Evolutionary conservation across 2,113 vertebrate species (phyloP).

Genomic region (Ophthalmolycus amberensis): DNA sequence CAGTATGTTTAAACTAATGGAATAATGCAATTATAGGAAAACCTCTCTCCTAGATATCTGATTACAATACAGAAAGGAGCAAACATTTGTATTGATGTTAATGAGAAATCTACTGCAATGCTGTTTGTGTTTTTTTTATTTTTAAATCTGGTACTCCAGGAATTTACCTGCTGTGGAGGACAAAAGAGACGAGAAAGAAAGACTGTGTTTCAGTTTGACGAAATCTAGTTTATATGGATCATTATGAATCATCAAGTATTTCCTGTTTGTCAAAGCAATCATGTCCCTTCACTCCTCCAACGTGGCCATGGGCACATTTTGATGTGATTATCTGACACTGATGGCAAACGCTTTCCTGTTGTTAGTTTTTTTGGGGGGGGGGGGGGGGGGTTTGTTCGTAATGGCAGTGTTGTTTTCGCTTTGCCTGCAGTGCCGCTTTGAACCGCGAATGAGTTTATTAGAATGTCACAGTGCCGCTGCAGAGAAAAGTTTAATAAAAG

Average conservation of each 20-base stretch:
- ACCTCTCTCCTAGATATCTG: not conserved
- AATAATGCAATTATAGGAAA: slow-evolving; percentile 33
- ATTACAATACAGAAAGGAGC: slow-evolving; percentile 3
- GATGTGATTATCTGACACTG: slow-evolving; percentile 8
- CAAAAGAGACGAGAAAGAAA: not conserved
- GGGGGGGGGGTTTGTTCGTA: not conserved
- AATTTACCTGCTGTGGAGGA: not conserved
- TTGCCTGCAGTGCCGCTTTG: not conserved
- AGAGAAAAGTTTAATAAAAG: slow-evolving; percentile 63
- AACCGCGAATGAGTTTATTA: slow-evolving; percentile 25
- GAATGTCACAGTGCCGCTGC: slow-evolving; percentile 15
- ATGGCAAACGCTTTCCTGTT: not conserved
- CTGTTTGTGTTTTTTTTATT: not conserved
- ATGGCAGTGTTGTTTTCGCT: not conserved
- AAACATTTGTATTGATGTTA: not conserved
- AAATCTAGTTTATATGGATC: not conserved
- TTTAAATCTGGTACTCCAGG: not conserved
- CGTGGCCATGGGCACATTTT: not conserved
- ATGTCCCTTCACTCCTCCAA: not conserved
- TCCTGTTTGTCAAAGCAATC: slow-evolving; percentile 15
- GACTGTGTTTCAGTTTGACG: slow-evolving; percentile 2
- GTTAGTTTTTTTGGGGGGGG: not conserved
- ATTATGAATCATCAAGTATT: slow-evolving; percentile 26
- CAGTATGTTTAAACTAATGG: slow-evolving; percentile 22
- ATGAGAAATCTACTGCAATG: not conserved